These are phyloP conservation scores for Nemapogon koenigi DNA, from an alignment of 2,888 invertebrate species.

Conservation along the genomic window DNA sequence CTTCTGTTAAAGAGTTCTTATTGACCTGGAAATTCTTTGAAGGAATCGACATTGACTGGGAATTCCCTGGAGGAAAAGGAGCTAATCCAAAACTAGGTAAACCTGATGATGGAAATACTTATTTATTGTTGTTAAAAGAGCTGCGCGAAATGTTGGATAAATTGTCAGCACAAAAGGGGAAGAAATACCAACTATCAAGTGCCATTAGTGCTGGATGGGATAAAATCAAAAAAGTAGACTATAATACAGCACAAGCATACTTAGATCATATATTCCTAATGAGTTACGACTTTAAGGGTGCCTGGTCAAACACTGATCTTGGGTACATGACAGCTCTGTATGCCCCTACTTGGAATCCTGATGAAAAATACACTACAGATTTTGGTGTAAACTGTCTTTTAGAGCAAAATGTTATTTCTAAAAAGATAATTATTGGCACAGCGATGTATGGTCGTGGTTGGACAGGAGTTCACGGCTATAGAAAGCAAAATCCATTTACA, in stretches of 20 bases:
- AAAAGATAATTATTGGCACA: conserved; percentile 51
- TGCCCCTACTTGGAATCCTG: conserved; percentile 48
- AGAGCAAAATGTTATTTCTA: conserved; percentile 51
- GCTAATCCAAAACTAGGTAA: conserved; percentile 50
- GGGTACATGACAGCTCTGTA: conserved; percentile 50
- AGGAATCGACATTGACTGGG: conserved; percentile 57
- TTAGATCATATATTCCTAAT: conserved; percentile 59
- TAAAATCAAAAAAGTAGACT: conserved; percentile 55
- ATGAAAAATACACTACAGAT: conserved; percentile 56
- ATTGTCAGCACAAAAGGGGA: conserved; percentile 44
- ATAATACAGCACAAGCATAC: conserved; percentile 48
- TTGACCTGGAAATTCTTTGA: conserved; percentile 59
- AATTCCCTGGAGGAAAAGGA: conserved; percentile 59
- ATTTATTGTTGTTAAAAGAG: conserved; percentile 47
- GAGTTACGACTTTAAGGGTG: conserved; percentile 58
- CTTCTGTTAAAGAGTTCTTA: conserved; percentile 51
- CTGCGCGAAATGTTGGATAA: conserved; percentile 49
- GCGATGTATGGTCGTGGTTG: conserved; percentile 58
- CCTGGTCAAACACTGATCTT: conserved; percentile 52
- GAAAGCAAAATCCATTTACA: conserved; percentile 43
- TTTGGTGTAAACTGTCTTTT: conserved; percentile 50
- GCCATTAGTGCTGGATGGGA: conserved; percentile 60
- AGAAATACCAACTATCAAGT: conserved; percentile 50
- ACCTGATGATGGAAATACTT: conserved; percentile 47
- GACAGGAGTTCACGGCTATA: conserved; percentile 49